Evolutionary conservation across 2,888 invertebrate genomes (phyloP).

Genomic region (Leptinotarsa rubiginosa): DNA sequence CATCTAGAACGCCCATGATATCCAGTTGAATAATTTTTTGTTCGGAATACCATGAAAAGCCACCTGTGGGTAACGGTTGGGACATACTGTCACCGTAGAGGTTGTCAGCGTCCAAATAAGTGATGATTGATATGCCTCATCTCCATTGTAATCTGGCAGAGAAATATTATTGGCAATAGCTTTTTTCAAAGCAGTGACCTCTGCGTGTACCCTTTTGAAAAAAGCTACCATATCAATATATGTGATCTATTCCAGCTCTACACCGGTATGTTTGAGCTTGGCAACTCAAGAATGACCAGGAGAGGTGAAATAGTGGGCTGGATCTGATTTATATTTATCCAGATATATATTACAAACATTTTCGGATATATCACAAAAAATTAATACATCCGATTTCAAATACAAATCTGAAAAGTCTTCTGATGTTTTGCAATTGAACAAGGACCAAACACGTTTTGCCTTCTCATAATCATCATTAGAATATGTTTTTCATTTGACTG

Average conservation of each 20-base stretch:
- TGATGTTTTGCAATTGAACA: conserved; percentile 13
- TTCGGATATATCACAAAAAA: too few relatives aligned
- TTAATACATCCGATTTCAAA: conserved; percentile 17
- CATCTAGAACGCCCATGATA: background rate
- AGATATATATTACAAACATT: too few relatives aligned
- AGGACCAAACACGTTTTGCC: conserved; percentile 17
- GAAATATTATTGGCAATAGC: conserved; percentile 9
- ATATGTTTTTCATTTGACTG: background rate
- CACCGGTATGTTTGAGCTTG: too few relatives aligned
- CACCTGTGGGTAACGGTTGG: conserved; percentile 18
- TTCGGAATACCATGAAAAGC: too few relatives aligned
- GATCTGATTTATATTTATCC: too few relatives aligned
- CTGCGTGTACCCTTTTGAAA: too few relatives aligned
- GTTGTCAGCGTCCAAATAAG: conserved; percentile 23
- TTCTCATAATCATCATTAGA: conserved; percentile 18
- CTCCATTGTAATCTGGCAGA: conserved; percentile 2
- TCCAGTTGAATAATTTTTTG: background rate
- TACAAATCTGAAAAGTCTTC: conserved; percentile 17
- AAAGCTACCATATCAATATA: too few relatives aligned
- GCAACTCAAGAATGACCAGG: too few relatives aligned
- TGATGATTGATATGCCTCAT: conserved; percentile 21
- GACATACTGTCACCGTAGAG: conserved; percentile 28
- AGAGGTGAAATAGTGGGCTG: too few relatives aligned
- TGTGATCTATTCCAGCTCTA: too few relatives aligned
- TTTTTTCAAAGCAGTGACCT: background rate